Percentiles rank a stretch among this genome's conserved stretches.
These are phyloP conservation scores for Trachelus stipa DNA, from an alignment of 2,888 invertebrate species.

Conservation along the genomic window DNA sequence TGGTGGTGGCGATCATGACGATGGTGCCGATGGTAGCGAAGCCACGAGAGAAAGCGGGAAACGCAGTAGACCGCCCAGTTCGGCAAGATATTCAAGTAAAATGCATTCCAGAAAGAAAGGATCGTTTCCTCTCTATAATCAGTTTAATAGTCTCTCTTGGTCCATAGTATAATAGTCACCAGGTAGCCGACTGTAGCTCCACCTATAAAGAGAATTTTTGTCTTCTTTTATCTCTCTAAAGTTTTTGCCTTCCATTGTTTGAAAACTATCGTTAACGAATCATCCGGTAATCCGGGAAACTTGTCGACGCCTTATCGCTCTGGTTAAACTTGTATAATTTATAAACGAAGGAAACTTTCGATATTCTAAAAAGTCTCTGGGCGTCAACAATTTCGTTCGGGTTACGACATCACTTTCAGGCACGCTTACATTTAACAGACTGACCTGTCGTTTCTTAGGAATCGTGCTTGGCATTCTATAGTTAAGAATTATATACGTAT, in stretches of 20 bases:
- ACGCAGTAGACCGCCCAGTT: background rate
- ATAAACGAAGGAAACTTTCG: background rate
- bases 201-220: background rate
- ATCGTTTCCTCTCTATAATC: background rate
- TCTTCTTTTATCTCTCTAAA: background rate
- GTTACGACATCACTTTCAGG: background rate
- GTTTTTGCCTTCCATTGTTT: background rate
- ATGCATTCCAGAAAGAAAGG: background rate
- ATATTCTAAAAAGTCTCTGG: background rate
- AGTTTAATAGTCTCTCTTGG: background rate
- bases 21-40: background rate
- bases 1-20: too few species aligned
- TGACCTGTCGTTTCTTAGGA: background rate
- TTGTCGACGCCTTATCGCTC: background rate
- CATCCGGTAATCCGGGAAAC: background rate
- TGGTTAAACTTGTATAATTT: background rate
- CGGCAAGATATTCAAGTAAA: background rate
- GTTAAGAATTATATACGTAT: background rate
- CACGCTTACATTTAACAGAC: background rate
- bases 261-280: background rate
- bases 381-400: background rate
- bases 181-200: background rate
- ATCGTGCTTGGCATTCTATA: background rate
- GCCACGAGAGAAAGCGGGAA: background rate
- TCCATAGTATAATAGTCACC: background rate